Conservation (phyloP, 2,888 invertebrate genomes). For the Falcaria lacertinaria region DNA sequence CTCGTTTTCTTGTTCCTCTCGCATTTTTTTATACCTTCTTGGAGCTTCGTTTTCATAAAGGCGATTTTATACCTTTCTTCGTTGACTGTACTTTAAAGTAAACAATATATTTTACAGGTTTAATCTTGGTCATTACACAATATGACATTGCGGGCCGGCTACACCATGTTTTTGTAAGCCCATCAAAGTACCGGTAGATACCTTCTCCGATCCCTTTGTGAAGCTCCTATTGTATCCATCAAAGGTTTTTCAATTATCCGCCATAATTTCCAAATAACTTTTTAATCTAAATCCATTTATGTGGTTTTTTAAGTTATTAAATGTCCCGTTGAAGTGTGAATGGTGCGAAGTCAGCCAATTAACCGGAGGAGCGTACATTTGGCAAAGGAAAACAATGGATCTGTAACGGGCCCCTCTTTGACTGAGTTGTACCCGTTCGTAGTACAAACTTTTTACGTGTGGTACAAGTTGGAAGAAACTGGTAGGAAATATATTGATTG, state of each 20-base stretch:
- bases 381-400: constrained; percentile 46
- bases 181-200: not conserved
- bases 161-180: not conserved
- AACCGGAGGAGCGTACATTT: constrained; percentile 5
- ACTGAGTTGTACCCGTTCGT: constrained; percentile 47
- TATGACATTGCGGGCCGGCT: not conserved
- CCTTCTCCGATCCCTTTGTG: not conserved
- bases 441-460: constrained; percentile 27
- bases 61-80: too few relatives aligned
- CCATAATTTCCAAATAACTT: not conserved
- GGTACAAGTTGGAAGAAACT: constrained; percentile 18
- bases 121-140: not conserved
- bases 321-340: not conserved
- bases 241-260: not conserved
- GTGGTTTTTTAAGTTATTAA: not conserved
- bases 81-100: too few relatives aligned
- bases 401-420: constrained; percentile 34
- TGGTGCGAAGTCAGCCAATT: not conserved
- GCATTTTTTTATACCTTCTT: too few relatives aligned
- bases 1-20: too few relatives aligned
- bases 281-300: not conserved
- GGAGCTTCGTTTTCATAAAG: too few relatives aligned
- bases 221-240: not conserved
- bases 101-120: too few relatives aligned
- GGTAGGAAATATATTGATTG: not conserved